Evolutionary conservation across 92 coral and sea anemone genomes (phyloP), one percentile per base, ranked within the genome.

Genomic region (Umimayanthus chanpuru): DNA sequence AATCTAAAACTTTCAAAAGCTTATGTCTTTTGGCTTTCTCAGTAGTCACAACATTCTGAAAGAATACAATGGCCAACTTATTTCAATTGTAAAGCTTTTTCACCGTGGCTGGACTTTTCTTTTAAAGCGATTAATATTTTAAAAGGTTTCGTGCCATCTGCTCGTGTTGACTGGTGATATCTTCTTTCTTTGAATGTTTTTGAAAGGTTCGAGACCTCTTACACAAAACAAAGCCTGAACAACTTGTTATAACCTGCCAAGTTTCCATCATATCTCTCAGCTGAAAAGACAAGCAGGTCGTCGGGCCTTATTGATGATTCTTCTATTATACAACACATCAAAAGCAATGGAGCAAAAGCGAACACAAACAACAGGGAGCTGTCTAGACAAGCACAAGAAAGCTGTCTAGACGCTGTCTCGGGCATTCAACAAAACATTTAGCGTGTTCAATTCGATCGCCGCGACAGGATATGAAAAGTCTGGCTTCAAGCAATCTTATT

Each of bases 341-440:
- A 73, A 90, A 85, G 86, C 90, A 83, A 73, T 92, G 88, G 88
- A 85, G 91, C 93, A 91, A 92, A 74, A 71, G 71, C 79, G 88
- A 92, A 90, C 61, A 75, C 86, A 79, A 61, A 82, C 90, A 89
- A 75, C 90, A 87, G 78, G 82, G 79, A 66, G 49, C 39, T 44
- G 94, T 92, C 94, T 92, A 92, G 94, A 92, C 94, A 81, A 47
- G 10, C 73, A 85, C 81, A 89, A 86, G 89, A 92, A 92, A 79
- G 77, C 7, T 12, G 98, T 95, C 98, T 95, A 95, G 98, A 95
- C 98, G 77, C 10, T 66, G 96, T 82, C 96, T 91, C 90, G 79
- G 56, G 71, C 61, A 18, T 88, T 68, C 75, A 85, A 85, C 81
- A 92, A 89, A 93, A 92, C 93, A 93, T 89, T 92, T 95, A 92